These are phyloP conservation scores for Dasypolia templi DNA, from an alignment of 2,888 invertebrate genomes.

Conservation along the genomic window DNA sequence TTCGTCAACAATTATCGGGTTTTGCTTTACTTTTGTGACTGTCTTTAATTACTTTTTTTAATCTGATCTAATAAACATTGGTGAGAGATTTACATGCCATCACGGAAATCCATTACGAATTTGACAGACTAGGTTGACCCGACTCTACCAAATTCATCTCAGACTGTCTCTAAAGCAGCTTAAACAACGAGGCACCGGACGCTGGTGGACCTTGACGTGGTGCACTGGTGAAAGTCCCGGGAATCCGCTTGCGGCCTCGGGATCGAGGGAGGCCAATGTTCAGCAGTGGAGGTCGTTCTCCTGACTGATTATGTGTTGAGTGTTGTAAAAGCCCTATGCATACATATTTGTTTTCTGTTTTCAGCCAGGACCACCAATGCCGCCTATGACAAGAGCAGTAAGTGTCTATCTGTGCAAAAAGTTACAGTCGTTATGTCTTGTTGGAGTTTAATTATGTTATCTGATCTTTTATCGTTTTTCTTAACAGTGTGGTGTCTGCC, in stretches of 20 bases:
- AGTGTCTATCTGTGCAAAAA: conserved; percentile 63
- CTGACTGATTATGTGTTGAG: background rate
- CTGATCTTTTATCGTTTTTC: conserved; percentile 12
- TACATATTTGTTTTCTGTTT: conserved; percentile 50
- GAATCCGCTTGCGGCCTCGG: no score
- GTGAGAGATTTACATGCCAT: background rate
- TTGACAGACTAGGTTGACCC: background rate
- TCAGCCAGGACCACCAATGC: conserved; percentile 81
- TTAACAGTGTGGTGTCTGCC: conserved; percentile 85
- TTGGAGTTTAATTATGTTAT: background rate
- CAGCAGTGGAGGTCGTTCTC: background rate
- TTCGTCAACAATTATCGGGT: background rate
- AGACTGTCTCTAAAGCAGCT: background rate
- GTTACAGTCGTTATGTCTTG: background rate
- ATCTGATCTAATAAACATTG: background rate
- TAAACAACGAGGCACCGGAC: background rate
- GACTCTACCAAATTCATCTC: background rate
- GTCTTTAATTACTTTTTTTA: background rate
- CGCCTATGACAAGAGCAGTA: conserved; percentile 82
- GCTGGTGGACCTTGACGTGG: no score
- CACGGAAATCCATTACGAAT: background rate
- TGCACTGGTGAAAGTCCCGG: background rate
- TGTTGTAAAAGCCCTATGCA: background rate
- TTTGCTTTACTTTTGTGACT: background rate
- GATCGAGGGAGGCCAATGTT: background rate